Base-by-base conservation (phyloP, 2,797 vertebrate genomes). In the Myiothlypis coronata region DNA sequence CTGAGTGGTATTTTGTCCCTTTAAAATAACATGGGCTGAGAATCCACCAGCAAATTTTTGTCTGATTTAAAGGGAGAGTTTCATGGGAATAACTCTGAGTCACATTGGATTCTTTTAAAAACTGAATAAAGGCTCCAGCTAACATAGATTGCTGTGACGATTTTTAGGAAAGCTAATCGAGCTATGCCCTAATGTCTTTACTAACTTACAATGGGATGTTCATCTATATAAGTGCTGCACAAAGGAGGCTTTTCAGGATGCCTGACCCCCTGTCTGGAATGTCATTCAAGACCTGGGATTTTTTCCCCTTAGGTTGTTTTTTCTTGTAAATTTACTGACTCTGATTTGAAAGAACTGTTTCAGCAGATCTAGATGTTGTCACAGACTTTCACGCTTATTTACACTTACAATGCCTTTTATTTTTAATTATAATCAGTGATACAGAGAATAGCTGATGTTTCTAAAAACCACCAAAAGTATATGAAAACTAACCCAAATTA, bases 91-190 rank as follows among this genome's bases (percentile, higher is more conserved):
- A 84, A 82, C 28, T 46, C 26, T 3, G 15, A 87, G 60, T 77
- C 79, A 80, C 52, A 70, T 0, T 59, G 23, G 24, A 63, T 63
- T 43, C 23, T 61, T 86, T 80, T 55, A 32, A 1, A 35, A 89
- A 70, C 4, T 70, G 49, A 91, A 79, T 67, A 70, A 91, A 89
- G 47, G 64, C 82, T 93, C 68, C 49, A 92, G 47, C 34, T 83
- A 59, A 44, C 39, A 34, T 23, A 94, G 67, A 72, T 27, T 72
- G 35, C 56, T 79, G 34, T 28, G 47, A 80, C 52, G 56, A 52
- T 34, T 85, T 89, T 87, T 49, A 89, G 41, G 56, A 70, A 92
- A 89, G 76, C 47, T 83, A 77, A 87, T 55, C 22, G 47, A 87
- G 37, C 41, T 65, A 41, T 74, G 28, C n/a, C 30, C 8, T 77